phyloP scores from a whole-genome alignment of 2,888 invertebrate genomes.

The Pyrrhosoma nymphula region DNA sequence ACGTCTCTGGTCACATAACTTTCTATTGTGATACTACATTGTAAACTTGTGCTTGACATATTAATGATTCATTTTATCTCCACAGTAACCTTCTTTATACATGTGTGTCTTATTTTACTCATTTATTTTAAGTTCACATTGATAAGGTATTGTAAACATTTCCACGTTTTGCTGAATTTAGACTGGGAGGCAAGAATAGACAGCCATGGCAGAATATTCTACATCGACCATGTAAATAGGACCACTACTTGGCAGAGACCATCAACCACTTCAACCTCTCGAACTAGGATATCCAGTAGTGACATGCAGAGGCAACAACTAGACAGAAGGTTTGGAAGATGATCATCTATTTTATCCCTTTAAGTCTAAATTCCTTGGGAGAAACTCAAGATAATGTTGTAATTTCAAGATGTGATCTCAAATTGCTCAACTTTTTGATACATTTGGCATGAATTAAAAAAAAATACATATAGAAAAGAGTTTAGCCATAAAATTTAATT shows the following conservation, averaged over 20 bases:
- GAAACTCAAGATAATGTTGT: constrained; percentile 74
- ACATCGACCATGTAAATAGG: constrained; percentile 97
- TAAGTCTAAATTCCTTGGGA: constrained; percentile 76
- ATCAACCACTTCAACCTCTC: constrained; percentile 78
- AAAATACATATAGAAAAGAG: no score
- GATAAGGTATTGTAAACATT: constrained; percentile 52
- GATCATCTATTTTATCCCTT: constrained; percentile 72
- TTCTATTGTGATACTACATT: no score
- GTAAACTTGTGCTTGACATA: no score
- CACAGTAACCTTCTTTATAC: no score
- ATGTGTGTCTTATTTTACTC: constrained; percentile 7
- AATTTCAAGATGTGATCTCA: no score
- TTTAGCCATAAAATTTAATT: no score
- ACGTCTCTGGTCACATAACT: no score
- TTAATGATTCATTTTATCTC: no score
- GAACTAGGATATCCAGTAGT: constrained; percentile 79
- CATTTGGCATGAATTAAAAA: no score
- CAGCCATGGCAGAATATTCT: constrained; percentile 97
- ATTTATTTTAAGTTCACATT: not conserved
- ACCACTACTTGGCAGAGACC: constrained; percentile 98
- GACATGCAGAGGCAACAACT: constrained; percentile 86
- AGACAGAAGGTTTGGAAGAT: constrained; percentile 80
- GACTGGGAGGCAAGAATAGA: constrained; percentile 99
- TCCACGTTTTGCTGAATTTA: constrained; percentile 75
- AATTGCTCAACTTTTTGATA: no score